These are phyloP conservation scores for Bembecia ichneumoniformis DNA, from an alignment of 2,888 invertebrate genomes.

Conservation along the genomic window DNA sequence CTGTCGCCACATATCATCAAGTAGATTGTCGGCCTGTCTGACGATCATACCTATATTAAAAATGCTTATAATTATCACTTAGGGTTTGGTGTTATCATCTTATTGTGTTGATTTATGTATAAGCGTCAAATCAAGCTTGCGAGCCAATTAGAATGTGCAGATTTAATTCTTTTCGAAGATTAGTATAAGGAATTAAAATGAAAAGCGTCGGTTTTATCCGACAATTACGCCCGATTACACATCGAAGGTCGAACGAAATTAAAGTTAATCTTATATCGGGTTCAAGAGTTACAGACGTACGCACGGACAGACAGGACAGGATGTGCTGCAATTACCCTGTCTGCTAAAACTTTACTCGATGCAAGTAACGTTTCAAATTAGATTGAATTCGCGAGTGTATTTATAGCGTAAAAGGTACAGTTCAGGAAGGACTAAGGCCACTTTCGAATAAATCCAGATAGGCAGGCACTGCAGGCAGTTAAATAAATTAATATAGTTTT, in stretches of 20 bases:
- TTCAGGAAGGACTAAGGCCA: neutral
- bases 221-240: constrained; percentile 34
- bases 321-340: constrained; percentile 57
- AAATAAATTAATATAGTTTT: neutral
- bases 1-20: too few relatives aligned
- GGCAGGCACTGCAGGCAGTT: neutral
- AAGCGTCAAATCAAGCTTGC: too few relatives aligned
- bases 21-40: too few relatives aligned
- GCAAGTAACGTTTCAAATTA: constrained; percentile 39
- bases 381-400: constrained; percentile 9
- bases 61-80: too few relatives aligned
- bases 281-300: constrained; percentile 21
- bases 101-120: too few relatives aligned
- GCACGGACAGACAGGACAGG: constrained; percentile 39
- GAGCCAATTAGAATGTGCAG: neutral
- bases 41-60: too few relatives aligned
- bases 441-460: neutral
- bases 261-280: constrained; percentile 23
- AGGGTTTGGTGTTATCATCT: too few relatives aligned
- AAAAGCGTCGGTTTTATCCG: constrained; percentile 15
- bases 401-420: neutral
- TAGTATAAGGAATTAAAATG: neutral
- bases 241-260: constrained; percentile 30
- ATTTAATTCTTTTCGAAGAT: neutral
- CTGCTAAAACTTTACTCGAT: constrained; percentile 24